Evolutionary conservation across 2,888 invertebrate species (phyloP), one percentile per base, ranked within the genome.

Genomic region (Lamellibrachia columna): DNA sequence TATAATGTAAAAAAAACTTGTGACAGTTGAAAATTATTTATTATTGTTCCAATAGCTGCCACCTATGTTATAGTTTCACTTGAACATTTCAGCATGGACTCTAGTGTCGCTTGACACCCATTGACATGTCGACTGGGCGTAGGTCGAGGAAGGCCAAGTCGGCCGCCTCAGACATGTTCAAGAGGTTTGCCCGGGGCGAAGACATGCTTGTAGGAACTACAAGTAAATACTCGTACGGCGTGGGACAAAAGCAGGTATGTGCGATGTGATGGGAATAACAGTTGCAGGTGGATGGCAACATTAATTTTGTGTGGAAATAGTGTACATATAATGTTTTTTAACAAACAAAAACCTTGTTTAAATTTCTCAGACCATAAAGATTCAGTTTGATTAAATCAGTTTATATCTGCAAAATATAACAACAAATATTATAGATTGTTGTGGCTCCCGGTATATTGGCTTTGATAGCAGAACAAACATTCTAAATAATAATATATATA

Each of bases 161-260:
- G 75, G 75, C 75, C 6, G 75, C 75, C 75, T 75, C 75, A 22
- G 75, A 75, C 75, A 75, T 75, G 75, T 75, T 75, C 75, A 75
- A 75, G 75, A 75, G 75, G 75, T 75, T 75, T 75, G 75, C 75
- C 75, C 75, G 75, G 22, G 75, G 75, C 22, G 75, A 75, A 75
- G 75, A 75, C 22, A 15, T 75, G 75, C n/a, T 75, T 22, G 75
- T 75, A n/a, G 75, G n/a, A 15, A 75, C 22, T 75, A n/a, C 75
- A 75, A 75, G 75, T n/a, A 75, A 75, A 75, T 75, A 75, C 22
- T 22, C 75, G 2, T 75, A 75, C 75, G 15, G 75, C 22, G 75
- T 75, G 6, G 75, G 75, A n/a, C 75, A 75, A n/a, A 75, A 75
- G 75, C 75, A 75, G 75, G 75, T 75, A 22, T 15, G 75, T 75